Base-by-base conservation (phyloP, 2,797 vertebrate species). In the Chloroceryle amazona region DNA sequence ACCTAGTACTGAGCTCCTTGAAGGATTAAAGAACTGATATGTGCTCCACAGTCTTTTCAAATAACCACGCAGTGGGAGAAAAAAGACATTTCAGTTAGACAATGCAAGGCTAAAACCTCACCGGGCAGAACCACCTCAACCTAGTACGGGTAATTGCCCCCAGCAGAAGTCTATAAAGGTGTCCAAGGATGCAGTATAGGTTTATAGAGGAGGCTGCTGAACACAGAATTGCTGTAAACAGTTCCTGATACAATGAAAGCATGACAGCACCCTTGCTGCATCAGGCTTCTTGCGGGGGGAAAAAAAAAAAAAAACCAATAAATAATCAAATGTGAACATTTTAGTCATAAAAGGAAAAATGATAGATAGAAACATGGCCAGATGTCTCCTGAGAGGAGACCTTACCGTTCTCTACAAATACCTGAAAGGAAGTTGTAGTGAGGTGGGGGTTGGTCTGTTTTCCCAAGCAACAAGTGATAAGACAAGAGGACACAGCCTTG, bases 171-270 rank as follows among this genome's bases (percentile, higher is more conserved):
- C 28, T 86, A 82, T 71, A 94, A 86, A 91, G 55, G 55, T n/a
- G 87, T 91, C 80, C 85, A 47, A 80, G 44, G 67, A 47, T 82
- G 70, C 47, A 89, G 23, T 37, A 66, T 47, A 35, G 21, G 41
- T 67, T 74, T 73, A 74, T 60, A 26, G 78, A 67, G 44, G 57
- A 96, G 42, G 29, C 1, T 71, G 52, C 49, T 80, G 49, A 90
- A 74, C 57, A 89, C 15, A 70, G 33, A 90, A 75, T 74, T 91
- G 73, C 81, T 79, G 28, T 87, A 78, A 87, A 63, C 65, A 49
- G 62, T 37, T 90, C 92, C 93, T 89, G 54, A 70, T 72, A 39
- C 49, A 80, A 72, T 49, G 90, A 93, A 93, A 91, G 37, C 70
- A 89, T 90, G 41, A 13, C 63, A 91, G 54, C 31, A 92, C 9